Base-by-base conservation (phyloP, 2,113 vertebrate genomes). In the Myrmecophaga tridactyla region DNA sequence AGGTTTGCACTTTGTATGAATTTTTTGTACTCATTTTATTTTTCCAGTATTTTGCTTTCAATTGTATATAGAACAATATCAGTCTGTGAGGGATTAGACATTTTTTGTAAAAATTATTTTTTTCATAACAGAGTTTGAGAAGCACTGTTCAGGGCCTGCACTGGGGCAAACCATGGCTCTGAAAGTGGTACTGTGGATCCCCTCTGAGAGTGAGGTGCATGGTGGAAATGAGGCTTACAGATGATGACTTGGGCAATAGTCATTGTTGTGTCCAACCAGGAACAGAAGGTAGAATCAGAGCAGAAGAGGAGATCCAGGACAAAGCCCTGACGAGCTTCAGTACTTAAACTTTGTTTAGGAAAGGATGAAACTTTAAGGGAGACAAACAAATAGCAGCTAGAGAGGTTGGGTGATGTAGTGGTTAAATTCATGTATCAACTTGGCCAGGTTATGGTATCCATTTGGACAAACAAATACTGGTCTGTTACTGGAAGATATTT, bases 31-130 rank as follows among this genome's bases (percentile, higher is more conserved):
- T 94, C 25, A 25, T 87, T 94, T 94, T 82, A 25, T 87, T 94
- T 94, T 82, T 90, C 58, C 80, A 76, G 27, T 77, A 65, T 94
- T 90, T 92, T 46, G 90, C 73, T 94, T 95, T 96, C 90, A 95
- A 82, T n/a, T 81, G 6, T 67, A 67, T 39, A 88, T 80, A 94
- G 87, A 72, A 95, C 96, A 92, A 27, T 46, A n/a, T n/a, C n/a
- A 60, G 46, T 23, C 77, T 88, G 31, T 85, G 83, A 92, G 85
- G 56, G 67, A 92, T 92, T 62, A 75, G 41, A 81, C 48, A 81
- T 84, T 92, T 91, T n/a, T n/a, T n/a, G n/a, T 18, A 65, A 48
- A 34, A 86, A 73, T 12, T 63, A 29, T n/a, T 8, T 29, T 15
- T 67, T 91, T 89, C 13, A 60, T 82, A 67, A 56, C 48, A n/a